Percentiles rank a stretch among this genome's conserved stretches.
Evolutionary conservation across 2,888 invertebrate genomes (phyloP).

Genomic region (Ypsolopha sequella): DNA sequence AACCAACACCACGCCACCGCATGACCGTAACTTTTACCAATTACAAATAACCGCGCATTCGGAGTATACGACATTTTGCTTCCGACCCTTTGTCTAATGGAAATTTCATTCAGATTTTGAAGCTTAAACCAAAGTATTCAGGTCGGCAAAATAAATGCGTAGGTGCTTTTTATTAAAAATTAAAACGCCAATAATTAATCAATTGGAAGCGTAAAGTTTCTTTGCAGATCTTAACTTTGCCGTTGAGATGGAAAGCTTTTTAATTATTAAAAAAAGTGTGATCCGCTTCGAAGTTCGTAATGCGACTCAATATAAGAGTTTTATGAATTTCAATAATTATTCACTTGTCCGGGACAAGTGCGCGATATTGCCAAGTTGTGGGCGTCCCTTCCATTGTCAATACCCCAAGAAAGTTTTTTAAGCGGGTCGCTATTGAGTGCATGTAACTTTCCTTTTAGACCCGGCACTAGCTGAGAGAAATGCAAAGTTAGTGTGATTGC

Average conservation of each 20-base stretch:
- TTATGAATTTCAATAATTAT: conserved; percentile 39
- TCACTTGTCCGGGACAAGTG: conserved; percentile 38
- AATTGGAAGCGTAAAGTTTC: background rate
- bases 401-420: conserved; percentile 34
- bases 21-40: conserved; percentile 19
- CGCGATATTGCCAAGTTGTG: conserved; percentile 44
- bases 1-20: background rate
- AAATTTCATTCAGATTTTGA: too few species aligned
- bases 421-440: conserved; percentile 39
- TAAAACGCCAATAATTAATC: too few species aligned
- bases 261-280: conserved; percentile 37
- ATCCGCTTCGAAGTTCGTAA: conserved; percentile 37
- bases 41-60: conserved; percentile 15
- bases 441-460: conserved; percentile 49
- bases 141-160: too few species aligned
- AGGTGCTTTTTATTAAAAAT: too few species aligned
- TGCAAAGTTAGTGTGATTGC: conserved; percentile 35
- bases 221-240: conserved; percentile 15
- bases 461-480: conserved; percentile 25
- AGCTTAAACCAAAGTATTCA: too few species aligned
- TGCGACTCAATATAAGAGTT: conserved; percentile 41
- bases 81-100: too few species aligned
- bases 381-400: conserved; percentile 32
- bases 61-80: too few species aligned
- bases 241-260: conserved; percentile 26